Evolutionary conservation across 2,888 invertebrate species (phyloP), one percentile per base, ranked within the genome.

Genomic region (Calliopum simillimum): DNA sequence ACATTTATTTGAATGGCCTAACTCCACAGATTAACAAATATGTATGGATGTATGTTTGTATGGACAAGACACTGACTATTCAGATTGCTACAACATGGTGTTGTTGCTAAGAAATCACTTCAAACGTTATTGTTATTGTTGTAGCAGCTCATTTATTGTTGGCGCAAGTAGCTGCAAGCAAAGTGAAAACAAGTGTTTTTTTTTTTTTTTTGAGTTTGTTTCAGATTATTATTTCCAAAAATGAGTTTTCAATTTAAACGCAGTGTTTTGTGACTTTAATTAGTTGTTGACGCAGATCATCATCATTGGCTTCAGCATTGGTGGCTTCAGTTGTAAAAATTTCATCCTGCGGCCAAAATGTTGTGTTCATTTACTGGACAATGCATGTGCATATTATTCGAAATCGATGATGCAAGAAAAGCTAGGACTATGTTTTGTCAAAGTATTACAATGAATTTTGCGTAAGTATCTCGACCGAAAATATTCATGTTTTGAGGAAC

Each of bases 1-100:
- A 80, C 80, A 80, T 81, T 81, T 81, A 80, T 80, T 80, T 81
- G 79, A 80, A 73, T 81, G 77, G 74, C 76, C 74, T 65, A 77
- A 75, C 68, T 71, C 55, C 43, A 47, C 67, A 21, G 67, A 67
- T 49, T 23, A 43, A 41, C 47, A 14, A 25, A 47, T 41, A n/a
- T 23, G 43, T 65, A n/a, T n/a, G n/a, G n/a, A n/a, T n/a, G n/a
- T n/a, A n/a, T n/a, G n/a, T n/a, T n/a, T n/a, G n/a, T n/a, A n/a
- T n/a, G n/a, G n/a, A n/a, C n/a, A n/a, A 3, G 41, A 53, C 56
- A 33, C 5, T 43, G 65, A 33, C 21, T 66, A 14, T 41, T 23
- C 44, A 58, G 53, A 47, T 33, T 66, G 44, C 58, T 13, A 66
- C 53, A 58, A 47, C 33, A 44, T 21, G 14, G 25, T 25, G 43